phyloP scores from a whole-genome alignment of 2,888 invertebrate genomes.

The Aphodius granarius region DNA sequence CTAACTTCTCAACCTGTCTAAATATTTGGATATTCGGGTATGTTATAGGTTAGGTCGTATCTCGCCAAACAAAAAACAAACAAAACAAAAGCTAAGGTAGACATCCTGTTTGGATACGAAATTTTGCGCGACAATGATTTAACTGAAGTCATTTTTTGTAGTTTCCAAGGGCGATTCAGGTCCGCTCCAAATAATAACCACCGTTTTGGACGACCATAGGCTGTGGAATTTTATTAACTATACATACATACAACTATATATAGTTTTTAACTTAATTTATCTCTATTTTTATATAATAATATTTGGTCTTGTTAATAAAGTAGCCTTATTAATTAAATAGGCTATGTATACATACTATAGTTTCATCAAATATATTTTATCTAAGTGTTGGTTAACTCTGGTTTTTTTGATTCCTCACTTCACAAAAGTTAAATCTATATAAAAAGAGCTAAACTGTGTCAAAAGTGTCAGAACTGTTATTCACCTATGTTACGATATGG shows the following conservation, averaged over 20 bases:
- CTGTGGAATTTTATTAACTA: background rate
- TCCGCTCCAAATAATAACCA: slow-evolving; percentile 1
- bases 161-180: slow-evolving; percentile 1
- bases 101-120: background rate
- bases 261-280: too few relatives aligned
- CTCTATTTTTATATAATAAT: slow-evolving; percentile 9
- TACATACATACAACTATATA: slow-evolving; percentile 7
- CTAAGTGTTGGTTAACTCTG: background rate
- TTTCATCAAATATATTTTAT: slow-evolving; percentile 9
- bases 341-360: background rate
- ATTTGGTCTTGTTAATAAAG: background rate
- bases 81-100: background rate
- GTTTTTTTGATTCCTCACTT: background rate
- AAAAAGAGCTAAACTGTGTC: background rate
- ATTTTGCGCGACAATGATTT: background rate
- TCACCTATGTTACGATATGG: background rate
- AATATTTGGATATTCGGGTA: too few relatives aligned
- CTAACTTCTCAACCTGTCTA: too few relatives aligned
- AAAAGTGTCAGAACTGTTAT: background rate
- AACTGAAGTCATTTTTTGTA: background rate
- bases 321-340: background rate
- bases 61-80: background rate
- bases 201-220: slow-evolving; percentile 9
- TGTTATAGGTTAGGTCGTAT: too few relatives aligned
- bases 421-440: background rate